Base-by-base conservation (phyloP, 2,113 vertebrate genomes). In the Poecile atricapillus region DNA sequence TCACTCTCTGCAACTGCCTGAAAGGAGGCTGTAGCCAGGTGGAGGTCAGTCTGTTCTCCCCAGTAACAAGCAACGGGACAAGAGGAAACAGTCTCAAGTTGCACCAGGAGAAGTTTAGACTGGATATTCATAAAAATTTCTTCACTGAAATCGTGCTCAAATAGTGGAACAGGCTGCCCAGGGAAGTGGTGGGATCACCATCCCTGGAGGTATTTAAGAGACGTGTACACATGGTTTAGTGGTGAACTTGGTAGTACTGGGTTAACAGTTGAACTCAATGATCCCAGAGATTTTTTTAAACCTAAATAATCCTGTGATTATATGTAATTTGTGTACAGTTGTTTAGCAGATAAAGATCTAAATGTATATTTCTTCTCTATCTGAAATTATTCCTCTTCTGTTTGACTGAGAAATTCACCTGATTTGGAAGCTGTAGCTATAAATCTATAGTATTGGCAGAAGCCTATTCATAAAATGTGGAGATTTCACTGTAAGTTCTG, bases 381-480 rank as follows among this genome's bases (percentile, higher is more conserved):
- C 63, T 93, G 59, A 79, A 58, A 80, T 90, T 88, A 89, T 95
- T 89, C 80, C 82, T 82, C 31, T 97, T 93, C 85, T 96, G 37
- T 94, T 97, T 96, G 84, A 94, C 73, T 90, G 44, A 82, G 64
- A 90, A 92, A 96, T 94, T 93, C 87, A 85, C 76, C 96, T 97
- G 90, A 95, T 97, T 96, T 97, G 77, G 71, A 97, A 95, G 58
- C 49, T 86, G 39, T 74, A 96, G 79, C 75, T 92, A 96, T 94
- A 92, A 93, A 98, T 97, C 93, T 96, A 43, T 90, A 89, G 68
- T 91, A 96, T 75, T 94, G 96, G 94, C 94, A 97, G 94, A 96
- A 97, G 44, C 13, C 49, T 97, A 93, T 96, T 97, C 91, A 95
- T 95, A 97, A 97, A 96, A 96, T 0, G 3, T 95, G 92, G 89